Evolutionary conservation across 2,888 invertebrate species (phyloP), one percentile per base, ranked within the genome.

Genomic region (Melikaiella ostensackeni): DNA sequence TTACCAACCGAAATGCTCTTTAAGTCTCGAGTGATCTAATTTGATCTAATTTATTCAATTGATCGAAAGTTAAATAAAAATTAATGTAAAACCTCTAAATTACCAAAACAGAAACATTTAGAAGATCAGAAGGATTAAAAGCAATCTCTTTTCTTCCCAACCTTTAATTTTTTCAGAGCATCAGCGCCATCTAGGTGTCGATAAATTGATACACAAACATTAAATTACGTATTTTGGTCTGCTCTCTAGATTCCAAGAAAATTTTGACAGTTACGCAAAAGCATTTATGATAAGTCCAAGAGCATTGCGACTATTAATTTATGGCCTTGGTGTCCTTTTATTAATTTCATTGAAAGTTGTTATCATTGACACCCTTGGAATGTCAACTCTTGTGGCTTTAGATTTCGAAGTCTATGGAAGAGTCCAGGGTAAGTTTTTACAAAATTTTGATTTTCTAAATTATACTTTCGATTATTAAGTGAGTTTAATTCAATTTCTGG

Each of bases 351-450:
- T 46, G 30, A 70, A 70, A 50, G 19, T 70, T n/a, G 21, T 70
- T 21, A 33, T 70, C 11, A 50, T 30, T 50, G 70, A 70, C 24
- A 70, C 27, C 30, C 50, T 70, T 8, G 70, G 70, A 76, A 88
- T 87, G 88, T 80, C 87, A 24, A 84, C 81, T 73, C 79, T 88
- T n/a, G 66, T 90, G 57, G 87, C 86, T 9, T 77, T 92, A n/a
- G 90, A 92, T 79, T 92, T 92, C 81, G 92, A 92, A 77, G 89
- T 92, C 7, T 90, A 85, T 79, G 92, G 92, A 50, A 86, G 82
- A 82, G 92, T 92, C 33, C 92, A 92, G 88, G 90, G 91, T 91
- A 81, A 81, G 77, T 75, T 1, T 1, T 30, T 61, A 30, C 9
- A n/a, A 24, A 16, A 27, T 62, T 35, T 62, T 6, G 5, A 42